Evolutionary conservation across 2,888 invertebrate species (phyloP).

Genomic region (Dryadula phaetusa): DNA sequence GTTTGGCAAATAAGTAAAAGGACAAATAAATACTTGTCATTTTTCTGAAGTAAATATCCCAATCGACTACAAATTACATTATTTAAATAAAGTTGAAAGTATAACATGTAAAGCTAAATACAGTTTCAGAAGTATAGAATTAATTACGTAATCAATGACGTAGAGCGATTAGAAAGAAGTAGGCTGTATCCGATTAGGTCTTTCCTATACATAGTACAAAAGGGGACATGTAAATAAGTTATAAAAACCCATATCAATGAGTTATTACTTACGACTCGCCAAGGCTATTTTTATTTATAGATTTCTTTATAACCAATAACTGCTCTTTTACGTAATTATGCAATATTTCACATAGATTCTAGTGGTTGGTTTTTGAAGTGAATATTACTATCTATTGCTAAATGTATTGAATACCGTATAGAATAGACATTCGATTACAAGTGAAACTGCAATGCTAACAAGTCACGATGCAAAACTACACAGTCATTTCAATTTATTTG

Average conservation of each 20-base stretch:
- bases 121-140: not conserved
- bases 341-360: constrained; percentile 1
- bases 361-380: constrained; percentile 4
- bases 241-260: constrained; percentile 18
- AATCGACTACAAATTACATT: not conserved
- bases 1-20: not conserved
- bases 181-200: constrained; percentile 9
- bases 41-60: not conserved
- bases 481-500: constrained; percentile 40
- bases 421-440: constrained; percentile 42
- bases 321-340: not conserved
- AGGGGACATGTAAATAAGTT: not conserved
- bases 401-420: constrained; percentile 36
- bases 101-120: not conserved
- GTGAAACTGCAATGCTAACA: constrained; percentile 42
- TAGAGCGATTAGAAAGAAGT: not conserved
- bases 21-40: not conserved
- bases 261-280: not conserved
- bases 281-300: constrained; percentile 15
- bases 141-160: constrained; percentile 8
- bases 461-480: constrained; percentile 41
- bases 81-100: not conserved
- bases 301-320: constrained; percentile 11
- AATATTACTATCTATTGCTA: constrained; percentile 31
- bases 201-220: constrained; percentile 4